Evolutionary conservation across 2,888 invertebrate genomes (phyloP).

Genomic region (Clitarchus hookeri): DNA sequence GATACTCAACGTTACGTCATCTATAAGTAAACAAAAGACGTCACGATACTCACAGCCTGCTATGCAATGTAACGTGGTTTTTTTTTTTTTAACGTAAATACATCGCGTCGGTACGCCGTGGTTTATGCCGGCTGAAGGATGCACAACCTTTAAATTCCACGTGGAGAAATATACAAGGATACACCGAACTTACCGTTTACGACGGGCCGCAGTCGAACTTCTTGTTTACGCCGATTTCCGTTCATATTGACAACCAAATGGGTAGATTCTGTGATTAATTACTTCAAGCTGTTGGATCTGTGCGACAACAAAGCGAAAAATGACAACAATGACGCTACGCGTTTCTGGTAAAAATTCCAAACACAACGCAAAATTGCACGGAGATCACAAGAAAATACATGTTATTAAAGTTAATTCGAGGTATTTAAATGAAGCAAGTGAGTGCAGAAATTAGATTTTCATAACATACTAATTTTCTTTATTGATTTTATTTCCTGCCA

Average conservation of each 20-base stretch:
- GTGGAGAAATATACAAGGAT: not conserved
- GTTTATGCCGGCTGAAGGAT: no score
- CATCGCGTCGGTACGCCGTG: no score
- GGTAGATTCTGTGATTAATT: no score
- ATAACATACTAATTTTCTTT: not conserved
- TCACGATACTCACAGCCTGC: not conserved
- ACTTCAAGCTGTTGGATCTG: not conserved
- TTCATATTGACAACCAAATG: not conserved
- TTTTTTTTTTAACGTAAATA: no score
- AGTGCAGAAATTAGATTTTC: slow-evolving; percentile 3
- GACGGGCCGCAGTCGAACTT: not conserved
- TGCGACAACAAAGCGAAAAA: slow-evolving; percentile 18
- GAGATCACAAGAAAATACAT: slow-evolving; percentile 30
- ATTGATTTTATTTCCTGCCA: no score
- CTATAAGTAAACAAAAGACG: not conserved
- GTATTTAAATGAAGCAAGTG: slow-evolving; percentile 28
- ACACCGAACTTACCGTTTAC: not conserved
- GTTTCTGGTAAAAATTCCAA: slow-evolving; percentile 22
- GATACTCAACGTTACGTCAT: slow-evolving; percentile 20
- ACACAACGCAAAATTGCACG: slow-evolving; percentile 1
- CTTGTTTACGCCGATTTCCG: not conserved
- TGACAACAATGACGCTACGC: slow-evolving; percentile 33
- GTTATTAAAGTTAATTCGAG: not conserved
- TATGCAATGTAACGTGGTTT: not conserved
- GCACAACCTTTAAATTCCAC: not conserved